Base-by-base conservation (phyloP, 2,888 invertebrate species). In the Platycheirus albimanus region DNA sequence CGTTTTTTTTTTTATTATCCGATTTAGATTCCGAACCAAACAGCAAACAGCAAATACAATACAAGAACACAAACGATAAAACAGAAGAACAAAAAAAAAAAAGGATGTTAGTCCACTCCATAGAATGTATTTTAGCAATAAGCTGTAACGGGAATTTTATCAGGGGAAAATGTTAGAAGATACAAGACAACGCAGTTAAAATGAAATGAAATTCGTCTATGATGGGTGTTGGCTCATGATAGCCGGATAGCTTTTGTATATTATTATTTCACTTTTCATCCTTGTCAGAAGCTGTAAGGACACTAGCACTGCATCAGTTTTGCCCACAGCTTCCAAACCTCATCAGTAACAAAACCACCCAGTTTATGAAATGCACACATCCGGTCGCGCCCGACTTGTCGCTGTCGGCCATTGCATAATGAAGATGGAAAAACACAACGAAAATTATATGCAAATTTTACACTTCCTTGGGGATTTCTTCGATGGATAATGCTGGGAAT, bases 361-460 rank as follows among this genome's bases (percentile, higher is more conserved):
- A 45, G 17, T 17, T 45, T 63, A 33, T 45, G 43, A 30, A 69
- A 63, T 30, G 47, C 51, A 77, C 41, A 19, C 45, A 56, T 49
- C 75, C 41, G 41, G 36, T 58, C 38, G 10, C 63, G 30, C 17
- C 28, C 54, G 33, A 24, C 20, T 43, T 30, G 7, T 13, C 41
- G 5, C 36, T 20, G 15, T 30, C 33, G 33, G 45, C 43, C 43
- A 45, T 38, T 20, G 17, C 43, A 30, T 20, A 33, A 33, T 43
- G 49, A 49, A 45, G 43, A 85, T 63, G 70, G 74, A 56, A 87
- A 87, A 87, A 87, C 87, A 87, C 86, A 87, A 87, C 86, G 87
- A 86, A 90, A 89, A 90, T 89, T 88, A 87, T 89, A 90, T 90
- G 90, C 89, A 90, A 89, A 90, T 90, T 88, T 87, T 87, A 87